Conservation (phyloP, 2,888 invertebrate species). For the Caenorhabditis imperialis region DNA sequence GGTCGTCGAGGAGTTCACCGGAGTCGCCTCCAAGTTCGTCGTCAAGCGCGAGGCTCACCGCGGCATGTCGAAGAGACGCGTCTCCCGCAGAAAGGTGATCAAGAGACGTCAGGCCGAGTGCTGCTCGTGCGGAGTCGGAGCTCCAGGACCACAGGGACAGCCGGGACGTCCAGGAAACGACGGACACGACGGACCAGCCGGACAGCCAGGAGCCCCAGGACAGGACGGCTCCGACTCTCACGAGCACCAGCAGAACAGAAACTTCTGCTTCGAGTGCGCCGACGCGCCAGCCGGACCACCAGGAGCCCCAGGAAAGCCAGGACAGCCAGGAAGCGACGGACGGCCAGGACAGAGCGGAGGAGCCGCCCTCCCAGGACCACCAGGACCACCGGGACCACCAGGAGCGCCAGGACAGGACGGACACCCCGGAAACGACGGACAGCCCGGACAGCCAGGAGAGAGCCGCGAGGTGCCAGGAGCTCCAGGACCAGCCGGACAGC, state of each 20-base stretch:
- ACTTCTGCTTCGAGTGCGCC: constrained; percentile 72
- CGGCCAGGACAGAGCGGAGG: constrained; percentile 53
- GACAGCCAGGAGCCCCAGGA: constrained; percentile 59
- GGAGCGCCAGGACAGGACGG: constrained; percentile 64
- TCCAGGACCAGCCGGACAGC: constrained; percentile 65
- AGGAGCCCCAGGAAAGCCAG: constrained; percentile 62
- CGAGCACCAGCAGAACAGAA: constrained; percentile 49
- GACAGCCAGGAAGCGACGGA: constrained; percentile 65
- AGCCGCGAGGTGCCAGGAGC: constrained; percentile 57
- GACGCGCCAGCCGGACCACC: constrained; percentile 69
- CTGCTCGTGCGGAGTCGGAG: constrained; percentile 65
- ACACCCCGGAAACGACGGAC: constrained; percentile 61
- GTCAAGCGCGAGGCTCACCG: constrained; percentile 48
- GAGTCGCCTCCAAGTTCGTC: constrained; percentile 50
- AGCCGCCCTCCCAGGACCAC: constrained; percentile 60
- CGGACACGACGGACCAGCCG: constrained; percentile 58
- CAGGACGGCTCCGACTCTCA: constrained; percentile 43
- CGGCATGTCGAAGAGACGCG: constrained; percentile 43
- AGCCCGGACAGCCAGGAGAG: constrained; percentile 61
- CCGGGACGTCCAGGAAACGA: constrained; percentile 57
- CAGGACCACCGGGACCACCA: constrained; percentile 63
- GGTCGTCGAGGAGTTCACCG: constrained; percentile 52
- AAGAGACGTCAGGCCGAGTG: constrained; percentile 56
- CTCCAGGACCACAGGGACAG: constrained; percentile 58
- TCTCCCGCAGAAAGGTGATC: constrained; percentile 41